phyloP scores from a whole-genome alignment of 1,140 invertebrate genomes.

The Polypedilum vanderplanki region DNA sequence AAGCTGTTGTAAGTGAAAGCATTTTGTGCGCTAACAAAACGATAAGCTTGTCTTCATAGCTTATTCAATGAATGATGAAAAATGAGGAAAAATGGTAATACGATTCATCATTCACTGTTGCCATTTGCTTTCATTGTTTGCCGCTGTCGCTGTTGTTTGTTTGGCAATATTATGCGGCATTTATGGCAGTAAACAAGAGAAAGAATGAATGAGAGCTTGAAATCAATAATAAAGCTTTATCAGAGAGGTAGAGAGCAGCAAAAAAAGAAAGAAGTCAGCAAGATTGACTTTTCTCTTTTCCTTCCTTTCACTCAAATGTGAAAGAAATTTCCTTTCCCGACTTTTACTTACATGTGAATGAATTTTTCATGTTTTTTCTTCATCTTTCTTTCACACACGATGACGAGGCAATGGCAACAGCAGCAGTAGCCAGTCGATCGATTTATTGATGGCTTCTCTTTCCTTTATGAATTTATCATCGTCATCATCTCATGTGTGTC shows the following conservation, averaged over 20 bases:
- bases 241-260: neutral
- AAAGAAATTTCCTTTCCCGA: neutral
- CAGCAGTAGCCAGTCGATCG: neutral
- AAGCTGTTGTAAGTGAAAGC: too few relatives aligned
- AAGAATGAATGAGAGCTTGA: neutral
- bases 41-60: too few relatives aligned
- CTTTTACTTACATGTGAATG: constrained; percentile 2
- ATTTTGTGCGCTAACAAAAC: too few relatives aligned
- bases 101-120: too few relatives aligned
- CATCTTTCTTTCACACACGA: neutral
- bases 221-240: neutral
- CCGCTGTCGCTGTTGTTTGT: neutral
- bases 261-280: neutral
- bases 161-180: neutral
- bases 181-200: constrained; percentile 4
- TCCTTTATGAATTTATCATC: too few relatives aligned
- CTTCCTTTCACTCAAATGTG: neutral
- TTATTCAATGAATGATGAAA: too few relatives aligned
- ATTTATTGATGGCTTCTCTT: neutral
- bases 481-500: too few relatives aligned
- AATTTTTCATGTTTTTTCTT: neutral
- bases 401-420: neutral
- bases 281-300: constrained; percentile 12
- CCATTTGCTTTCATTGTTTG: neutral
- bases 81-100: too few relatives aligned